Base-by-base conservation (phyloP, 2,797 vertebrate species). In the Lates japonicus region DNA sequence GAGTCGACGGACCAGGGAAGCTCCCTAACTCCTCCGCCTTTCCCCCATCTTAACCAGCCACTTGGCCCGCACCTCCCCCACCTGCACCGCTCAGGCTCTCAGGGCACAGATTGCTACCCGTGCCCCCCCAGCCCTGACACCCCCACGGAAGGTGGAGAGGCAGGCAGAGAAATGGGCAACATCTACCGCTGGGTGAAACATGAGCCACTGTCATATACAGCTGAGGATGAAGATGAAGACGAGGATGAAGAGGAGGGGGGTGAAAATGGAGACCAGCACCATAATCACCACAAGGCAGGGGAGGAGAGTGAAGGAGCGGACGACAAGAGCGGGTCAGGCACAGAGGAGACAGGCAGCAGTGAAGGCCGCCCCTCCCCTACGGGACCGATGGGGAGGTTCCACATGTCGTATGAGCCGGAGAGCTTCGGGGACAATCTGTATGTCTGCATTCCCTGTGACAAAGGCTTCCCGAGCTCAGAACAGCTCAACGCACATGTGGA, bases 401-500 rank as follows among this genome's bases (percentile, higher is more conserved):
- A 98, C 93, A 91, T 99, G 93, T 96, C 96, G 1, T 99, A 98
- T 0, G 98, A 99, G 88, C 98, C 98, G 0, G 98, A 99, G 94
- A 98, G 96, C 95, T 98, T 99, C 57, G 98, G 98, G 0, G 98
- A 99, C 96, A 99, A 99, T 94, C 94, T 99, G 55, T 99, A 99
- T 7, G 98, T 99, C 58, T 99, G 98, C 94, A 99, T 99, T 89
- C 98, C 98, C 12, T 99, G 98, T 1, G 98, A 98, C 87, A 99
- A 99, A 90, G 98, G 98, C 87, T 99, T 99, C 85, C 98, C 98
- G 17, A 99, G 97, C 94, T 99, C 98, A 0, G 98, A 99, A 94
- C 98, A 99, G 94, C 98, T 99, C 88, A 99, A 99, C 4, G 98
- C 98, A 29, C 98, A 99, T 3, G 98, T 99, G 88, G 98, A 99